Percentiles rank a stretch among this genome's conserved stretches.
phyloP scores from a whole-genome alignment of 1,140 invertebrate species.

The Ceratina australensis region DNA sequence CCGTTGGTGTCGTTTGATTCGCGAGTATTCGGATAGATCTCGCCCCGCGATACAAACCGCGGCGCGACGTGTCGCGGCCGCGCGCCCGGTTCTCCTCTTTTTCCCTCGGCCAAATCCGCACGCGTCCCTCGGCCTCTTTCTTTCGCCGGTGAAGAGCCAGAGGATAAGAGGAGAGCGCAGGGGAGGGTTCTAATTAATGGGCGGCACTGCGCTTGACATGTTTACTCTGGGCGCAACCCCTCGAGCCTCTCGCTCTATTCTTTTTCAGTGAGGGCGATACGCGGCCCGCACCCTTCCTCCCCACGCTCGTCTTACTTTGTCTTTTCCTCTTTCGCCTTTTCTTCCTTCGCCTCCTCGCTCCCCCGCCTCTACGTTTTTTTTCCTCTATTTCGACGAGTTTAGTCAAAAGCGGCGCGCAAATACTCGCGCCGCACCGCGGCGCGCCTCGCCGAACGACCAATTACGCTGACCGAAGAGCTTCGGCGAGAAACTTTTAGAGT shows the following conservation, averaged over 20 bases:
- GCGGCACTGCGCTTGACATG: conserved; percentile 72
- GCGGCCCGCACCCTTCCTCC: conserved; percentile 54
- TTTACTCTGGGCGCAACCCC: conserved; percentile 71
- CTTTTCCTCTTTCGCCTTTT: conserved; percentile 22
- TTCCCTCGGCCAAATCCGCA: not conserved
- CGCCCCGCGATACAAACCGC: conserved; percentile 18
- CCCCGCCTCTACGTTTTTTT: conserved; percentile 1
- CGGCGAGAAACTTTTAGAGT: conserved; percentile 69
- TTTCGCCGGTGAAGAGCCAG: conserved; percentile 48
- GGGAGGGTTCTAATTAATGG: conserved; percentile 71
- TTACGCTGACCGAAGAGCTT: conserved; percentile 60
- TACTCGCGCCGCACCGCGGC: conserved; percentile 46
- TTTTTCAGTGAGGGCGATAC: conserved; percentile 69
- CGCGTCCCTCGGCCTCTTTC: conserved; percentile 43
- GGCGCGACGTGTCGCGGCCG: not conserved
- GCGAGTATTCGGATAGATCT: not conserved
- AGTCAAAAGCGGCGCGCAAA: conserved; percentile 68
- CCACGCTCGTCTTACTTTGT: conserved; percentile 34
- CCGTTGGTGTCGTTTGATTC: conserved; percentile 37
- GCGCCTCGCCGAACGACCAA: conserved; percentile 58
- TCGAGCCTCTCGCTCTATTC: conserved; percentile 61
- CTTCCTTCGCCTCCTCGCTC: not conserved
- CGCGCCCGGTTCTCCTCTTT: conserved; percentile 3
- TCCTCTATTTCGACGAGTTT: conserved; percentile 62
- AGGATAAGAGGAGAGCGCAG: conserved; percentile 28